phyloP scores from a whole-genome alignment of 2,888 invertebrate species.

The Drosophila recens region DNA sequence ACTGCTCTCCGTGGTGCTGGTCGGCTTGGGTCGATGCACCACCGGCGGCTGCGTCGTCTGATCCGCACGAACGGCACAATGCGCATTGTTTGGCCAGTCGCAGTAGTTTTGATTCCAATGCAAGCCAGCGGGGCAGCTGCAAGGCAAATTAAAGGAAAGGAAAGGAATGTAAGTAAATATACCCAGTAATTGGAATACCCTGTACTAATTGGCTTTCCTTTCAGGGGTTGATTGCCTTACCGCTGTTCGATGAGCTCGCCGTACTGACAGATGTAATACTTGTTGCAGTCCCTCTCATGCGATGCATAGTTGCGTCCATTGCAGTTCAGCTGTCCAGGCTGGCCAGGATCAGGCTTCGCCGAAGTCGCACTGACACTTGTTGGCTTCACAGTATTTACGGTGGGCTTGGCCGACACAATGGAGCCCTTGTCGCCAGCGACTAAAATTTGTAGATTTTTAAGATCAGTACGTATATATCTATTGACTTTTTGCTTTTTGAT shows the following conservation, averaged over 20 bases:
- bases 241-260: slow-evolving; percentile 89
- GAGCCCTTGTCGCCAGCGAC: slow-evolving; percentile 58
- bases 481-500: too few species aligned
- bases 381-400: slow-evolving; percentile 36
- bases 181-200: not conserved
- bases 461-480: too few species aligned
- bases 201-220: not conserved
- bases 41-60: slow-evolving; percentile 67
- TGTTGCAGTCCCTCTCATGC: slow-evolving; percentile 90
- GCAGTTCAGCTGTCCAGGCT: slow-evolving; percentile 61
- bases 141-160: not conserved
- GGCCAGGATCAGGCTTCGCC: slow-evolving; percentile 26
- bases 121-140: slow-evolving; percentile 89
- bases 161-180: not conserved
- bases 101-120: slow-evolving; percentile 93
- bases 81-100: slow-evolving; percentile 91
- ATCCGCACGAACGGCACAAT: slow-evolving; percentile 86
- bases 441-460: slow-evolving; percentile 22
- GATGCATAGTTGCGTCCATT: slow-evolving; percentile 86
- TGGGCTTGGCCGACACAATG: slow-evolving; percentile 50
- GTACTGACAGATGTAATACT: slow-evolving; percentile 93
- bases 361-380: slow-evolving; percentile 33
- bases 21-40: slow-evolving; percentile 66
- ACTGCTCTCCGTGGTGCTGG: slow-evolving; percentile 36
- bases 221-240: slow-evolving; percentile 51